Evolutionary conservation across 2,888 invertebrate species (phyloP), one percentile per base, ranked within the genome.

Genomic region (Caenorhabditis virilis): DNA sequence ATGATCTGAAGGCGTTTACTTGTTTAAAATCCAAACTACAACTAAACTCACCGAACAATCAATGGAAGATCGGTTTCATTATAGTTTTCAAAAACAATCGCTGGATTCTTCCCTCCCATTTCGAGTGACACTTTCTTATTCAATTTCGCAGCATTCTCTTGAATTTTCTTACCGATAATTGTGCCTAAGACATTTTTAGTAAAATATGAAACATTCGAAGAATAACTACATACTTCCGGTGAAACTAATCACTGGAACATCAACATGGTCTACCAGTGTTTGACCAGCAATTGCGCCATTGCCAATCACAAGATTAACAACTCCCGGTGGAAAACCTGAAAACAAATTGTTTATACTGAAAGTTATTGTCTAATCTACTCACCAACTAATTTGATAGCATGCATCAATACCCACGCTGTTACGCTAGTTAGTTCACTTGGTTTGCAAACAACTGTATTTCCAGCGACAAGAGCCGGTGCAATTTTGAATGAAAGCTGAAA

Each of bases 41-140:
- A 18, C 11, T 25, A 25, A 13, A 22, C 5, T 39, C n/a, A 72
- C 75, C 64, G 68, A 13, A 85, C 78, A 43, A 85, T 82, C 7
- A 83, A 80, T 2, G 83, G 75, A 13, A 87, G 65, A 69, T 85
- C 85, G 62, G 84, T 84, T 1, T 84, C 84, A 16, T 57, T 30
- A 20, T 87, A 68, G 66, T 87, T 84, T n/a, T 84, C 84, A 75
- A 87, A 87, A 6, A 88, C 84, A 11, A 88, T 83, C 7, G 85
- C 86, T 1, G 87, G 84, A 79, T 88, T 88, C 77, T 88, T 88
- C 0, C 88, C 88, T 26, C 88, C 88, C 79, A 87, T 84, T 84
- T 88, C 88, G 15, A 88, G 78, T 3, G 87, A 87, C 1, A 88
- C 78, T 77, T 87, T 87, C 76, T 87, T 88, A 70, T 84, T 82